Evolutionary conservation across 2,797 vertebrate species (phyloP).

Genomic region (Spea hammondii): DNA sequence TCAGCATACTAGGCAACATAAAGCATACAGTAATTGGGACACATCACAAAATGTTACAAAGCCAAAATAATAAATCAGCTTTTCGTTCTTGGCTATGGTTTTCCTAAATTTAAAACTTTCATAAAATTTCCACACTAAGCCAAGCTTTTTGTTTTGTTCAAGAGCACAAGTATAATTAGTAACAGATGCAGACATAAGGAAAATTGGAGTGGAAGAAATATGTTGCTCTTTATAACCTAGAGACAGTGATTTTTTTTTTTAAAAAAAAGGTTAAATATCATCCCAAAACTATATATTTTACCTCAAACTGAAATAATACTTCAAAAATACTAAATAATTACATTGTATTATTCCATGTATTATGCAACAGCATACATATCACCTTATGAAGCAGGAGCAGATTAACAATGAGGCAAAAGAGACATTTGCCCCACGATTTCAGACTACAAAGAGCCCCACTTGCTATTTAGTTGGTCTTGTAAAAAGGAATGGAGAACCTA

Average conservation of each 20-base stretch:
- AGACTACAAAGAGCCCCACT: no score
- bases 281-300: no score
- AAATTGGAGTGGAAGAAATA: not conserved
- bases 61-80: slow-evolving; percentile 44
- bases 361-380: no score
- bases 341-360: no score
- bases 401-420: no score
- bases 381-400: no score
- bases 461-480: no score
- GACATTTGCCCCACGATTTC: no score
- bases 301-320: no score
- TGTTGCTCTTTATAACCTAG: not conserved
- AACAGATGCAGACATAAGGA: slow-evolving; percentile 23
- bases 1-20: slow-evolving; percentile 27
- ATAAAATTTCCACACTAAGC: slow-evolving; percentile 34
- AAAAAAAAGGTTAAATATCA: no score
- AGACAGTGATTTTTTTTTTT: not conserved
- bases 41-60: slow-evolving; percentile 28
- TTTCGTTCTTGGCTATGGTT: slow-evolving; percentile 32
- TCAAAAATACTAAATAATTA: no score
- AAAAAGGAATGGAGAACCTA: no score
- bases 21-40: slow-evolving; percentile 38
- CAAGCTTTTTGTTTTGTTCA: slow-evolving; percentile 29
- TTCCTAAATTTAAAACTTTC: slow-evolving; percentile 45
- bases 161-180: slow-evolving; percentile 33